Evolutionary conservation across 2,113 vertebrate genomes (phyloP), one percentile per base, ranked within the genome.

Genomic region (Hiodon tergisus): DNA sequence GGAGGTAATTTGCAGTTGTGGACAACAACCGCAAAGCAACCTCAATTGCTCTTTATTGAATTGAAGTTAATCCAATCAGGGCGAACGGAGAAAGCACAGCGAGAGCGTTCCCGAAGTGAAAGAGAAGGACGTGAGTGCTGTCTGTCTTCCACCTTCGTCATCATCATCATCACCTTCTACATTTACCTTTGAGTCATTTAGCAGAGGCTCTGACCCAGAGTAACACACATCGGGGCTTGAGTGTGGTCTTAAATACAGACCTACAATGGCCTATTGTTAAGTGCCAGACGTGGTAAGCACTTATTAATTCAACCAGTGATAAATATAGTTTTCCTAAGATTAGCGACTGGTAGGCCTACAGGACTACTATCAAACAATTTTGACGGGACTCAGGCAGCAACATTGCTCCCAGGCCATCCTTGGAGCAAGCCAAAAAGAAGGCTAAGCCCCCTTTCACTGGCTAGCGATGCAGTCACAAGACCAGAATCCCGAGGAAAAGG

Each of bases 41-140:
- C 69, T 4, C 69, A 68, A 72, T 72, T 55, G 31, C 65, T 13
- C 6, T 54, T 53, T 72, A 11, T 54, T 70, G 65, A 55, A 17
- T 76, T 76, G 59, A 71, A 73, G 67, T 54, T 59, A 78, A 75
- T 74, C 52, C 54, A 80, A 78, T 76, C 71, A 70, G 67, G 61
- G 66, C 59, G 9, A 50, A 46, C 10, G 71, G 59, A 53, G 16
- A 51, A 11, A n/a, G 54, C 52, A 52, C 67, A 55, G 52, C 1
- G 31, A 68, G 66, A 47, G 66, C 13, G 66, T 67, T 68, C 52
- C 14, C 31, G 31, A 48, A n/a, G 31, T 31, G 31, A 6, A n/a
- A 58, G n/a, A 57, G 65, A 76, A 67, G 68, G 78, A 60, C 31
- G 69, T 60, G 68, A 71, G 80, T 77, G 67, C 75, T 71, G 54